A percentile compares a stretch with the other conserved stretches of the same genome.
Conservation (phyloP, 2,797 vertebrate species). For the Gallinago stenura region DNA sequence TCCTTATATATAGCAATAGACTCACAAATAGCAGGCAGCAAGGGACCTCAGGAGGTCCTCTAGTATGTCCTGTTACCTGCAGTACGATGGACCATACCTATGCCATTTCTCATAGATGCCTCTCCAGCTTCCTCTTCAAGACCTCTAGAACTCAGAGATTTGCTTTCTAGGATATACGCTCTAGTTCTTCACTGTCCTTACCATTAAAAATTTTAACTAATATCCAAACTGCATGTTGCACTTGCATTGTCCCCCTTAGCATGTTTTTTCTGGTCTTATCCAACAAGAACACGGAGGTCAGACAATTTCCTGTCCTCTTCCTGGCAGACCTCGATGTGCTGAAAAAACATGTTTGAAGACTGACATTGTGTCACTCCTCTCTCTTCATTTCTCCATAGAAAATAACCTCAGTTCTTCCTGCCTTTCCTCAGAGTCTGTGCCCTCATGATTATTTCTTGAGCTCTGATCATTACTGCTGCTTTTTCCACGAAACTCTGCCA, state of each 20-base stretch:
- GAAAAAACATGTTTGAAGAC: not conserved
- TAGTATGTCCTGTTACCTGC: not conserved
- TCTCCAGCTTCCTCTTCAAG: not conserved
- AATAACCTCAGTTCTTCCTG: not conserved
- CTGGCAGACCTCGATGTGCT: not conserved
- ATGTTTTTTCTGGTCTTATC: conserved; percentile 28
- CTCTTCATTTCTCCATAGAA: not conserved
- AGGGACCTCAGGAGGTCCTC: not conserved
- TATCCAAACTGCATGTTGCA: not conserved
- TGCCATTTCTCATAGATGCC: not conserved
- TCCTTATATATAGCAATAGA: not conserved
- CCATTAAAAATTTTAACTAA: not conserved
- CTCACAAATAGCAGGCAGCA: not conserved
- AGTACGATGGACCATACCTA: not conserved
- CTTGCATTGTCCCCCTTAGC: not conserved
- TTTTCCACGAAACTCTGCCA: not conserved
- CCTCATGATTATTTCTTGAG: not conserved
- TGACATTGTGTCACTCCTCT: not conserved
- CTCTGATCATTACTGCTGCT: not conserved
- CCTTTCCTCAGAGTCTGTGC: not conserved
- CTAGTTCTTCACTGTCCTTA: not conserved
- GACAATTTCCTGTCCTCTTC: conserved; percentile 27
- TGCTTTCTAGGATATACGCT: not conserved
- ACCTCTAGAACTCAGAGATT: not conserved
- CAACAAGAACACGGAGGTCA: not conserved